Conservation (phyloP, 92 coral and sea anemone species). For the Epizoanthus scotinus region DNA sequence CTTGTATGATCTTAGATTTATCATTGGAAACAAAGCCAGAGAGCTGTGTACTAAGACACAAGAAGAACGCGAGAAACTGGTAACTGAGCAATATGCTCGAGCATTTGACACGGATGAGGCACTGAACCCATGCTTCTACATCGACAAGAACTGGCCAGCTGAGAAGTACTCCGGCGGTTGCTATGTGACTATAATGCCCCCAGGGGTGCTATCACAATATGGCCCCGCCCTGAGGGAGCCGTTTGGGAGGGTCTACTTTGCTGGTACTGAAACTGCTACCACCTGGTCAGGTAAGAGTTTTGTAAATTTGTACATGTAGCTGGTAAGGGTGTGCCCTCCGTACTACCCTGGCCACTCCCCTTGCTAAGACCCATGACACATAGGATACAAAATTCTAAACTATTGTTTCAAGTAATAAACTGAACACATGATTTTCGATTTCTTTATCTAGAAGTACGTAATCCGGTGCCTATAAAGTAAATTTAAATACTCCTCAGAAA, state of each 20-base stretch:
- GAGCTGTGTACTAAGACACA: no score
- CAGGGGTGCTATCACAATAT: slow-evolving; percentile 86
- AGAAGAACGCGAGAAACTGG: slow-evolving; percentile 56
- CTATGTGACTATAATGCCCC: slow-evolving; percentile 84
- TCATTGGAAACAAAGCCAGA: no score
- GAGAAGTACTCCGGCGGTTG: slow-evolving; percentile 99
- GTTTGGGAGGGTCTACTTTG: slow-evolving; percentile 88
- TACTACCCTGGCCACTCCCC: no score
- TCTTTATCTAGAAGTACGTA: no score
- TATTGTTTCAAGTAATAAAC: no score
- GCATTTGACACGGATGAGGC: slow-evolving; percentile 85
- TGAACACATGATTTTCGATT: no score
- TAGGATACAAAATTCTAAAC: no score
- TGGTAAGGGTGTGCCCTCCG: no score
- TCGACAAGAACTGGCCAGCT: slow-evolving; percentile 99
- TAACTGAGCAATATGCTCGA: slow-evolving; percentile 88
- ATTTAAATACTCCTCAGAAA: no score
- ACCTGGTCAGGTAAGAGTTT: slow-evolving; percentile 82
- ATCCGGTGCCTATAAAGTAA: no score
- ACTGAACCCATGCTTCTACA: slow-evolving; percentile 79
- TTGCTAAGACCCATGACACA: no score
- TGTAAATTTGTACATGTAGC: not conserved
- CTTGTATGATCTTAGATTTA: no score
- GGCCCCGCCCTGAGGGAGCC: slow-evolving; percentile 70
- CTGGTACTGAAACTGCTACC: slow-evolving; percentile 97